Conservation (phyloP, 2,113 vertebrate genomes). For the Hippoglossus stenolepis region DNA sequence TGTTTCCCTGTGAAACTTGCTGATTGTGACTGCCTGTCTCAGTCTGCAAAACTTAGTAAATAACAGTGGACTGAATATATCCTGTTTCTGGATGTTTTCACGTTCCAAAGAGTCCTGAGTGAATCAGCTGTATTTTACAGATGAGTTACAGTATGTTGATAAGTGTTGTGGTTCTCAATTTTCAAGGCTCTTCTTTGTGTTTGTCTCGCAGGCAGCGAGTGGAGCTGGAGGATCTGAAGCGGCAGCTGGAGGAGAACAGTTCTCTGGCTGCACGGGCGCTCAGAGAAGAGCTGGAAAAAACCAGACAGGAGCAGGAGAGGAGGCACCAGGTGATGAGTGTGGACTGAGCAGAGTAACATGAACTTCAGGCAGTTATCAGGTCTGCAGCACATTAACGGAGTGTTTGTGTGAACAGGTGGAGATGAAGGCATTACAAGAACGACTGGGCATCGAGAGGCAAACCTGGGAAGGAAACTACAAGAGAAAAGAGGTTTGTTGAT, state of each 20-base stretch:
- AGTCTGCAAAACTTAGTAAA: too few species aligned
- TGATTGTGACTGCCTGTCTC: too few species aligned
- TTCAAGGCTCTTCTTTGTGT: background rate
- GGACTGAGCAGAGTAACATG: background rate
- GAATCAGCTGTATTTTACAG: background rate
- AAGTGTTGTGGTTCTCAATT: background rate
- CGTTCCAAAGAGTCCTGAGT: too few species aligned
- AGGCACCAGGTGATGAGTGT: constrained; percentile 85
- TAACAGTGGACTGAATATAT: too few species aligned
- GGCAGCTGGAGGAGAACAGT: constrained; percentile 90
- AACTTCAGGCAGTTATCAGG: background rate
- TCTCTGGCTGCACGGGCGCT: constrained; percentile 80
- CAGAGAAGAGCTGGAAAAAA: constrained; percentile 88
- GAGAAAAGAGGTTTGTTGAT: constrained; percentile 90
- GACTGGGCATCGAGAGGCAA: constrained; percentile 89
- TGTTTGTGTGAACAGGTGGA: constrained; percentile 77
- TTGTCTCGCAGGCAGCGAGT: constrained; percentile 85
- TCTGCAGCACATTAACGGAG: background rate
- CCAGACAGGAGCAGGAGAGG: constrained; percentile 89
- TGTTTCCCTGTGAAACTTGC: too few species aligned
- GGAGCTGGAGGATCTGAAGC: constrained; percentile 89
- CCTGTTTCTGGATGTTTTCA: too few species aligned
- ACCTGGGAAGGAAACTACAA: constrained; percentile 90
- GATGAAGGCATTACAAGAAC: constrained; percentile 86
- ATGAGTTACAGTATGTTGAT: background rate